A percentile compares a stretch with the other conserved stretches of the same genome.
These are phyloP conservation scores for Poecilia picta DNA, from an alignment of 2,797 vertebrate species.

Conservation along the genomic window DNA sequence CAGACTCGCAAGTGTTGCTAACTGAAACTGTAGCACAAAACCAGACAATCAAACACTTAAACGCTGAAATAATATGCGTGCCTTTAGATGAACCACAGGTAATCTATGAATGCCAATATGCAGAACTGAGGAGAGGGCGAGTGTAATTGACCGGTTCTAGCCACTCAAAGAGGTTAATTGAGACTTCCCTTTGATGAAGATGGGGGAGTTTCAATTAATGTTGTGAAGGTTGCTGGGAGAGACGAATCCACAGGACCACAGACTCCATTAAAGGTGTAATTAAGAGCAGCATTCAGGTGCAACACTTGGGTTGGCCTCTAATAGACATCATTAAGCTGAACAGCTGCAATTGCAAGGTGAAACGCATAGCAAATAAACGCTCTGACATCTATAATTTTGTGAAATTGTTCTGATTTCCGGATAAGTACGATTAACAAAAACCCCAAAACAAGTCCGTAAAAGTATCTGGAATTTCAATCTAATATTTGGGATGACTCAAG, in stretches of 20 bases:
- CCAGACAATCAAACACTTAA: neutral
- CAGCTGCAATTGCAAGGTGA: slow-evolving; percentile 34
- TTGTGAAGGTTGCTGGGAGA: slow-evolving; percentile 69
- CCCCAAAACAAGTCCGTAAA: neutral
- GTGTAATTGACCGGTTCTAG: slow-evolving; percentile 70
- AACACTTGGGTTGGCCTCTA: slow-evolving; percentile 46
- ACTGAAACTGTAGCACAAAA: slow-evolving; percentile 12
- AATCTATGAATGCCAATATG: slow-evolving; percentile 61
- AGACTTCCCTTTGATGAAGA: slow-evolving; percentile 63
- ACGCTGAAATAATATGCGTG: slow-evolving; percentile 26
- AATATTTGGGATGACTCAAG: neutral
- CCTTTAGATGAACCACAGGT: slow-evolving; percentile 20
- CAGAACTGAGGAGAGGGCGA: slow-evolving; percentile 18
- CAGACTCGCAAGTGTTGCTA: neutral
- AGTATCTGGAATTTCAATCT: neutral
- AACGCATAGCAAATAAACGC: slow-evolving; percentile 9
- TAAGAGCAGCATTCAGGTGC: slow-evolving; percentile 62
- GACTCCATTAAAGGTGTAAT: slow-evolving; percentile 73
- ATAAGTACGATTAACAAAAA: neutral
- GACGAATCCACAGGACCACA: slow-evolving; percentile 60
- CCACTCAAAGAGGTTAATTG: slow-evolving; percentile 72
- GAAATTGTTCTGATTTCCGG: neutral
- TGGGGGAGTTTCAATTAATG: slow-evolving; percentile 74
- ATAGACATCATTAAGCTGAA: slow-evolving; percentile 53
- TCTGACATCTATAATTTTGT: neutral